Evolutionary conservation across 2,797 vertebrate genomes (phyloP), one percentile per base, ranked within the genome.

Genomic region (Alectoris magna): DNA sequence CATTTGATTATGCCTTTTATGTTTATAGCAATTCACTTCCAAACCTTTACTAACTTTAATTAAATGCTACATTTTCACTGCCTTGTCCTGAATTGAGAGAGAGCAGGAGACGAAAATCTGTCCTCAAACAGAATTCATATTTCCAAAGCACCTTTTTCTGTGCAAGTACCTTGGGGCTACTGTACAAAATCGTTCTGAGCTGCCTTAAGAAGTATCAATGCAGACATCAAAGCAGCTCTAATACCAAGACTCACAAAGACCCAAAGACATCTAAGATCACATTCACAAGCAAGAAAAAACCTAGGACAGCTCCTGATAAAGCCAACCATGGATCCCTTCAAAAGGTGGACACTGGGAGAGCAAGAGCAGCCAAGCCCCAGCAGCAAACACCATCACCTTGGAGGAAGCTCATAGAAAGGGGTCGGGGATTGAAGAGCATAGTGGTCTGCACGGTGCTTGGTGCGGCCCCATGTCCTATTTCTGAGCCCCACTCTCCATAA

Each of bases 161-260:
- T 64, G 88, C 71, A 72, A 96, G 96, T 73, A 90, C 87, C 94
- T 97, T 8, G 49, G 82, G 92, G 86, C 79, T 71, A 90, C 83
- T 44, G 88, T 56, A 66, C 39, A 82, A 93, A 97, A 96, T 75
- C 72, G 85, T 88, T 89, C 86, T 93, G 66, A 94, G 88, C 60
- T 92, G 94, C 94, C 81, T 96, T 89, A 93, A 94, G 94, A 94
- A 92, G 76, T 69, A 94, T 91, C 87, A 81, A 87, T 29, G 68
- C 90, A 94, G 95, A 93, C 94, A 97, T 84, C 95, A 97, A 96
- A 96, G 88, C 87, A 88, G 93, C 94, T 96, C 88, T 67, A 95
- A 95, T 84, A 95, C 83, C 11, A 48, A 95, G 95, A 68, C 93
- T 95, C 76, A 91, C 12, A 11, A 75, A 95, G 96, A 92, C 87